phyloP scores from a whole-genome alignment of 1,140 invertebrate species.

The Melipona quadrifasciata region DNA sequence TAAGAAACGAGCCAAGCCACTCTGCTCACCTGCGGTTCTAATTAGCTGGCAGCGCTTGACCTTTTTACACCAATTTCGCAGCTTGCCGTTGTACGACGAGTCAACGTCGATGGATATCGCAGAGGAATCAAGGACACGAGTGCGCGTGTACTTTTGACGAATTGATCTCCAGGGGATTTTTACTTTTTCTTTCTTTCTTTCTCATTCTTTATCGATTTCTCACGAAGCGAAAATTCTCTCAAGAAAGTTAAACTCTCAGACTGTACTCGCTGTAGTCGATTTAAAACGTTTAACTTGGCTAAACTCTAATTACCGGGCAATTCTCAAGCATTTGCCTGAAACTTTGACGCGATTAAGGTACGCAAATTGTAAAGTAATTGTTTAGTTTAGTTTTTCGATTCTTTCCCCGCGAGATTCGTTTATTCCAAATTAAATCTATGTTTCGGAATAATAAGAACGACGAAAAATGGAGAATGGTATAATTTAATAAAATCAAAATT shows the following conservation, averaged over 20 bases:
- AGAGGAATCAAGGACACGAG: background rate
- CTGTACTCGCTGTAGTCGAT: no score
- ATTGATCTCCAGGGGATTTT: background rate
- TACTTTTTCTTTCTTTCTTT: background rate
- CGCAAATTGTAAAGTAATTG: no score
- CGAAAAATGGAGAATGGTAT: no score
- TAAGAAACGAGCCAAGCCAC: no score
- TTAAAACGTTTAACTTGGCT: no score
- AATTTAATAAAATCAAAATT: no score
- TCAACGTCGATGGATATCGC: background rate
- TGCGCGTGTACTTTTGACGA: background rate
- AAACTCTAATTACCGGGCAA: no score
- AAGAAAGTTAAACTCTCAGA: no score
- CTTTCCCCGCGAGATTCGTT: background rate
- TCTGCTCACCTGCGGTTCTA: constrained; percentile 7
- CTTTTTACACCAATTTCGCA: constrained; percentile 2
- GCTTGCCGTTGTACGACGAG: background rate
- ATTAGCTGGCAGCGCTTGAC: background rate
- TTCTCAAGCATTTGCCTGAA: no score
- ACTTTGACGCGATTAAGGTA: no score
- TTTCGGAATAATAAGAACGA: no score
- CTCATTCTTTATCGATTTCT: background rate
- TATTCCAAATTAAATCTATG: background rate
- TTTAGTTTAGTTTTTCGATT: background rate
- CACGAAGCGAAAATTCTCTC: background rate